Conservation (phyloP, 2,888 invertebrate species). For the Epinotia brunnichana region DNA sequence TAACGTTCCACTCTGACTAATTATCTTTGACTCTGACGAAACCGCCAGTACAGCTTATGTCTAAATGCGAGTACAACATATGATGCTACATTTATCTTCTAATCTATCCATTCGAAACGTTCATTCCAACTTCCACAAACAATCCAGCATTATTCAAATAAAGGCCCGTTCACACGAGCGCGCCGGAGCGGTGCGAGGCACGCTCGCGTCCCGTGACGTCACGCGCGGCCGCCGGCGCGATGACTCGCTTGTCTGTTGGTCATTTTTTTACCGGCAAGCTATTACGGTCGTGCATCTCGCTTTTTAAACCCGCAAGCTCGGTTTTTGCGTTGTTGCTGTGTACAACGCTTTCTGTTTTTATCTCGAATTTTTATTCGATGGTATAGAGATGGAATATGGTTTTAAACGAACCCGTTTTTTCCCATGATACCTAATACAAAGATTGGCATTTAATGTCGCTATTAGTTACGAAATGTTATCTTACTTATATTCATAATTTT, state of each 20-base stretch:
- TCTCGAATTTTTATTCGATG: not conserved
- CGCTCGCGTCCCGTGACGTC: slow-evolving; percentile 47
- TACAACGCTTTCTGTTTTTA: slow-evolving; percentile 29
- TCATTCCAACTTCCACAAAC: slow-evolving; percentile 30
- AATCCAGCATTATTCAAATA: slow-evolving; percentile 64
- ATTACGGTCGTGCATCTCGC: slow-evolving; percentile 68
- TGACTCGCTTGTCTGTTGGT: slow-evolving; percentile 71
- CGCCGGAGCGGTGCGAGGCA: slow-evolving; percentile 59
- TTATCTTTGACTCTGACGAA: too few species aligned
- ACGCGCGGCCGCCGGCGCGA: slow-evolving; percentile 62
- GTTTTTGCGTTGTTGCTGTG: slow-evolving; percentile 33
- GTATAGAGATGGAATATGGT: not conserved
- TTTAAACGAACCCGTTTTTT: not conserved
- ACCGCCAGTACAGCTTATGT: too few species aligned
- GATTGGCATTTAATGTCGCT: not conserved
- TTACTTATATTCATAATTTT: too few species aligned
- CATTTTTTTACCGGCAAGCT: slow-evolving; percentile 59
- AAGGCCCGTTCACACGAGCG: slow-evolving; percentile 72
- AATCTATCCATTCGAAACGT: not conserved
- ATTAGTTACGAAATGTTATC: not conserved
- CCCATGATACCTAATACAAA: not conserved
- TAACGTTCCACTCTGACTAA: too few species aligned
- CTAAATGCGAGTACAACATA: not conserved
- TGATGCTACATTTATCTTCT: slow-evolving; percentile 11
- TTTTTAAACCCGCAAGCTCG: slow-evolving; percentile 70